Evolutionary conservation across 2,888 invertebrate species (phyloP), one percentile per base, ranked within the genome.

Genomic region (Pterostichus madidus): DNA sequence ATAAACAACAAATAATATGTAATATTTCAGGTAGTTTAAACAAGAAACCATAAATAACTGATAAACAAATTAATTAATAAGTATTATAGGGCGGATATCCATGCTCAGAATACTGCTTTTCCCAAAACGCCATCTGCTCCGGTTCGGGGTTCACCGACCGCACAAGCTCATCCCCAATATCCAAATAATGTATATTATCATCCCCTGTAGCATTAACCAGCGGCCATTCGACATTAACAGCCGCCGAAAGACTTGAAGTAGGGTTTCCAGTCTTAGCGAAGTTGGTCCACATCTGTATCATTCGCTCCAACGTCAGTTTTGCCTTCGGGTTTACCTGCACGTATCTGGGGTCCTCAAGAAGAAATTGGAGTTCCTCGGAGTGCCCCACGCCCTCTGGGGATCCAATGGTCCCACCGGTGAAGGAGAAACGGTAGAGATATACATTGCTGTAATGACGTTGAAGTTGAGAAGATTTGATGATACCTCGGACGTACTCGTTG

Each of bases 231-330:
- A 77, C 24, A 53, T 77, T 56, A 39, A 56, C 53, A 15, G 31
- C 56, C 0, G 5, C 17, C 8, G 35, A 32, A 4, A 15, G 5
- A 15, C 11, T n/a, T 13, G 77, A 39, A 6, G 77, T 77, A 1
- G 77, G 77, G 24, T 77, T 77, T n/a, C 77, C 53, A 10, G 61
- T 61, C 15, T 79, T 79, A 2, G 10, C 79, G 46, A 79, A 79
- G 31, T 79, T 79, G 3, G n/a, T 35, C 79, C 79, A 79, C 79
- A 79, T 79, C 15, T 64, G 46, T 13, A 46, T 31, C 79, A 79
- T 64, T 5, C 64, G 61, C 15, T 46, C 17, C 32, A 24, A 11
- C 11, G 46, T 46, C 4, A 64, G 39, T 0, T n/a, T 13, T 5
- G 49, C 79, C 39, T 8, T 64, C 17, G 61, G 24, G 7, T 46